Evolutionary conservation across 2,113 vertebrate species (phyloP), one percentile per base, ranked within the genome.

Genomic region (Ptilonorhynchus violaceus): DNA sequence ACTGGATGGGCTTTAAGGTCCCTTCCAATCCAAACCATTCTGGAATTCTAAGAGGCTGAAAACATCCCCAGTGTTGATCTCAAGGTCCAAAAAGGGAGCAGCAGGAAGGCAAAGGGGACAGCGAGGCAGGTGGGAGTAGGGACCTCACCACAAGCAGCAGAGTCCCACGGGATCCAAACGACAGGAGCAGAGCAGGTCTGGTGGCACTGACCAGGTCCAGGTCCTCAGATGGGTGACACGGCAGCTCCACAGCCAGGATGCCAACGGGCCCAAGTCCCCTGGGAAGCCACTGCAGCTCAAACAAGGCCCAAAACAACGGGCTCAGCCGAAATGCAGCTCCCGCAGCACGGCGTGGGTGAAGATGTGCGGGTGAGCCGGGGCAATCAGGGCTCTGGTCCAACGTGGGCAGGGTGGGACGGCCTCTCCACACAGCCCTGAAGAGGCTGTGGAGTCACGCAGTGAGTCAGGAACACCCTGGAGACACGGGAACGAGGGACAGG

Each of bases 31-130:
- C 62, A 86, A 68, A 31, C 83, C 62, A 8, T 11, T 9, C 16
- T 21, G 44, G 41, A 56, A 11, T 27, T 41, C n/a, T 3, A 5
- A 21, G 41, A 64, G 25, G 41, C 42, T 56, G 85, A 2, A 31
- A 64, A 64, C 11, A 49, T 0, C 13, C 1, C 1, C 6, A n/a
- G 39, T 1, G 24, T 11, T 25, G 56, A 35, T 9, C 7, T 27
- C 66, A 31, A 35, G 16, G 47, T 1, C 22, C 41, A 30, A n/a
- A 77, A 31, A 22, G 6, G 47, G 35, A 96, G 60, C 64, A 47
- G 30, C 35, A 62, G 69, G 55, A 74, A 81, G 46, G 53, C 53
- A 53, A 25, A 92, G 68, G 19, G 35, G 85, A 56, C 63, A 86
- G 64, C 28, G 13, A 53, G 42, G 60, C 42, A 59, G n/a, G 28